phyloP scores from a whole-genome alignment of 2,888 invertebrate genomes.

The Masnerella sp. region DNA sequence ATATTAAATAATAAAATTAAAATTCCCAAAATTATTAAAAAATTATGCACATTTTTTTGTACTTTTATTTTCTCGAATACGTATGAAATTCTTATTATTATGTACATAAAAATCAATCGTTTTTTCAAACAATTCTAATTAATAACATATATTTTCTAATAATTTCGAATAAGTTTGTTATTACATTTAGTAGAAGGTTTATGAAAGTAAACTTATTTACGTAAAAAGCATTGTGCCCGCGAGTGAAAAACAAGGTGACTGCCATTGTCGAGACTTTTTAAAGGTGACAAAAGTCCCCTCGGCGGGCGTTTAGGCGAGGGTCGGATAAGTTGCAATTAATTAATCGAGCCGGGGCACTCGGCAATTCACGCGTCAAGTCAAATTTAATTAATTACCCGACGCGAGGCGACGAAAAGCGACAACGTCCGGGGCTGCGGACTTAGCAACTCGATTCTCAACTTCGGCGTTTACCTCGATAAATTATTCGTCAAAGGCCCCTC shows the following conservation, averaged over 20 bases:
- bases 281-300: slow-evolving; percentile 74
- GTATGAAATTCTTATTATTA: too few species aligned
- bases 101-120: too few species aligned
- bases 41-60: too few species aligned
- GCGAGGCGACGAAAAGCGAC: slow-evolving; percentile 47
- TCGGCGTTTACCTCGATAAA: slow-evolving; percentile 56
- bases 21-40: too few species aligned
- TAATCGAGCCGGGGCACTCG: slow-evolving; percentile 72
- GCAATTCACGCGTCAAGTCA: slow-evolving; percentile 72
- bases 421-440: slow-evolving; percentile 45
- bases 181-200: too few species aligned
- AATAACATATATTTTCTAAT: too few species aligned
- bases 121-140: too few species aligned
- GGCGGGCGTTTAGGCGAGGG: slow-evolving; percentile 60
- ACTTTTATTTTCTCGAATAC: too few species aligned
- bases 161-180: too few species aligned
- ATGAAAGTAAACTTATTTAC: too few species aligned
- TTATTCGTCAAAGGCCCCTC: slow-evolving; percentile 46
- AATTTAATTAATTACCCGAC: slow-evolving; percentile 52
- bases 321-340: slow-evolving; percentile 74
- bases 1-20: too few species aligned
- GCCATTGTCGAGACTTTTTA: slow-evolving; percentile 64
- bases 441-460: slow-evolving; percentile 61
- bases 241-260: slow-evolving; percentile 21
- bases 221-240: background rate